Conservation (phyloP, 2,113 vertebrate genomes). For the Chrysemys picta region DNA sequence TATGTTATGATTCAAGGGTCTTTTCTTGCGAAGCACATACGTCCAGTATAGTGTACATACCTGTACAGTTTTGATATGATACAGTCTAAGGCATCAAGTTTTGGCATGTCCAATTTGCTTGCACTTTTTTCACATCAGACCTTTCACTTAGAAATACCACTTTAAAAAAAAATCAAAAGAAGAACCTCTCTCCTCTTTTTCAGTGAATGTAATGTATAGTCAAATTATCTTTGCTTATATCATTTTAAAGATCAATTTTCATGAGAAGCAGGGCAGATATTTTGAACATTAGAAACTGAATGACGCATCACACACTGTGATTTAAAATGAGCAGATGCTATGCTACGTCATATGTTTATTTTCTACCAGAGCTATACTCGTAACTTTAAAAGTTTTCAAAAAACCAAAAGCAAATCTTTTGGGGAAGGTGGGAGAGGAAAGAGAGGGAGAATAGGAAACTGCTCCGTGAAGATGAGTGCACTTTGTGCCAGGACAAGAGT, state of each 20-base stretch:
- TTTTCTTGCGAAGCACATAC: slow-evolving; percentile 68
- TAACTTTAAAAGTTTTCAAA: slow-evolving; percentile 73
- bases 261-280: slow-evolving; percentile 70
- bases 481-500: slow-evolving; percentile 13
- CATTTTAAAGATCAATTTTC: slow-evolving; percentile 63
- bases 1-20: slow-evolving; percentile 57
- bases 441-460: slow-evolving; percentile 28
- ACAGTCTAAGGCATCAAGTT: slow-evolving; percentile 75
- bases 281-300: slow-evolving; percentile 71
- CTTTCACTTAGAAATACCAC: slow-evolving; percentile 78
- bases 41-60: slow-evolving; percentile 79
- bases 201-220: slow-evolving; percentile 77
- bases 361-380: slow-evolving; percentile 79
- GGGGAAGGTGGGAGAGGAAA: background rate
- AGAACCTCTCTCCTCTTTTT: slow-evolving; percentile 74
- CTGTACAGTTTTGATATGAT: slow-evolving; percentile 83
- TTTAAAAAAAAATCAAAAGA: slow-evolving; percentile 49
- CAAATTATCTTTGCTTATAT: slow-evolving; percentile 64
- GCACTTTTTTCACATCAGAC: slow-evolving; percentile 81
- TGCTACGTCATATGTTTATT: slow-evolving; percentile 79
- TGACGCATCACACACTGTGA: slow-evolving; percentile 85
- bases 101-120: slow-evolving; percentile 84
- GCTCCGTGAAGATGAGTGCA: background rate
- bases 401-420: slow-evolving; percentile 72
- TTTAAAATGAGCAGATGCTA: slow-evolving; percentile 76